These are phyloP conservation scores for Zoanthus sociatus DNA, from an alignment of 92 coral and sea anemone species.

Conservation along the genomic window DNA sequence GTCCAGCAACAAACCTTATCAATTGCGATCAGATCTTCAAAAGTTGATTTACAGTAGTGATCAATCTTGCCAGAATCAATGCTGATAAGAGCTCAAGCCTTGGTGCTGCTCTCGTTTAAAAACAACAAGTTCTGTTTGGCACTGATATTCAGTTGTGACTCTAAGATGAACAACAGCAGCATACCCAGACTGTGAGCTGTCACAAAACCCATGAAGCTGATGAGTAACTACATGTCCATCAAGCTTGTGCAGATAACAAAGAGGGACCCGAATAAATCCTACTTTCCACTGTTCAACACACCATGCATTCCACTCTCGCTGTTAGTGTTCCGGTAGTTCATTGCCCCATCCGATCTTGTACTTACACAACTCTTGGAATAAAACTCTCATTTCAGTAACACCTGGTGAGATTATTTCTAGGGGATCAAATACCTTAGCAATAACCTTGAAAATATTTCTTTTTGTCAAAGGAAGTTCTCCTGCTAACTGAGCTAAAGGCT, in stretches of 20 bases:
- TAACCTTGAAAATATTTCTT: not conserved
- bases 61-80: not conserved
- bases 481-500: slow-evolving; percentile 51
- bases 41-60: not conserved
- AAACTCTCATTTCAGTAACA: slow-evolving; percentile 3
- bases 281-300: slow-evolving; percentile 7
- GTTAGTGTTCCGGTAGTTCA: slow-evolving; percentile 1
- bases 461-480: slow-evolving; percentile 48
- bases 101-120: not conserved
- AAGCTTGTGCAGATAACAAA: slow-evolving; percentile 20
- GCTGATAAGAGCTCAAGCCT: slow-evolving; percentile 8
- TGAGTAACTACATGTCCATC: not conserved
- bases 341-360: slow-evolving; percentile 2
- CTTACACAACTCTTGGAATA: slow-evolving; percentile 1
- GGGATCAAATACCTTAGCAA: not conserved
- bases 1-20: slow-evolving; percentile 17
- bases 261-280: slow-evolving; percentile 9
- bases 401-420: slow-evolving; percentile 18
- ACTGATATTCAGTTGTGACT: not conserved
- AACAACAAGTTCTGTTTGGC: slow-evolving; percentile 13
- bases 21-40: not conserved
- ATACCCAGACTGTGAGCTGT: slow-evolving; percentile 39
- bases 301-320: slow-evolving; percentile 25
- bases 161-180: slow-evolving; percentile 31
- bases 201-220: slow-evolving; percentile 52